Evolutionary conservation across 1,140 invertebrate genomes (phyloP).

Genomic region (Neodiprion virginianus): DNA sequence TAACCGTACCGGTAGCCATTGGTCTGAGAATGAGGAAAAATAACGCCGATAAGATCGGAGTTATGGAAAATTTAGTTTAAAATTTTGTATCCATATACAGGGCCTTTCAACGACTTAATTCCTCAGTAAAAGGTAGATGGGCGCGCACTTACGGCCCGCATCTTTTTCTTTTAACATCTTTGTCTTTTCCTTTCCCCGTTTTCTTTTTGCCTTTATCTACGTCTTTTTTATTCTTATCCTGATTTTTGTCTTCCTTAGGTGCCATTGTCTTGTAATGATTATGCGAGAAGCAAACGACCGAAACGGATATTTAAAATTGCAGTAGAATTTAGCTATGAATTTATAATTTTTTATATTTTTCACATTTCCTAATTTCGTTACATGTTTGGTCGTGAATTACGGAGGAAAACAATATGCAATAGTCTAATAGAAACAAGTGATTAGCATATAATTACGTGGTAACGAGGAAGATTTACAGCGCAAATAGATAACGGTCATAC

Average conservation of each 20-base stretch:
- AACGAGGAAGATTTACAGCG: too few relatives aligned
- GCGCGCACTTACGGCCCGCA: neutral
- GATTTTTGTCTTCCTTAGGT: constrained; percentile 1
- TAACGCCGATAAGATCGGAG: too few relatives aligned
- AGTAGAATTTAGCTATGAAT: neutral
- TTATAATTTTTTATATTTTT: neutral
- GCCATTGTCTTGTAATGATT: neutral
- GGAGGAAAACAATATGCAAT: too few relatives aligned
- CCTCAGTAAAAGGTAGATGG: neutral
- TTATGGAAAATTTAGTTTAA: neutral
- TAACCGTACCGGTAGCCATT: constrained; percentile 10
- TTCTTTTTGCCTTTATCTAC: neutral
- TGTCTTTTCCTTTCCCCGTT: neutral
- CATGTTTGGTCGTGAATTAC: too few relatives aligned
- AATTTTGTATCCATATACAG: constrained; percentile 4
- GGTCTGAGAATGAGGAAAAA: neutral
- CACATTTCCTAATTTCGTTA: neutral
- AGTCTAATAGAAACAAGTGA: too few relatives aligned
- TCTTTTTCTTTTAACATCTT: neutral
- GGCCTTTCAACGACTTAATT: neutral
- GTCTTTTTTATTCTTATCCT: constrained; percentile 9
- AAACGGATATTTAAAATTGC: neutral
- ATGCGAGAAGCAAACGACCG: neutral
- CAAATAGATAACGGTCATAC: too few relatives aligned
- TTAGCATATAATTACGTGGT: too few relatives aligned